Base-by-base conservation (phyloP, 2,113 vertebrate genomes). In the Sturnus vulgaris region DNA sequence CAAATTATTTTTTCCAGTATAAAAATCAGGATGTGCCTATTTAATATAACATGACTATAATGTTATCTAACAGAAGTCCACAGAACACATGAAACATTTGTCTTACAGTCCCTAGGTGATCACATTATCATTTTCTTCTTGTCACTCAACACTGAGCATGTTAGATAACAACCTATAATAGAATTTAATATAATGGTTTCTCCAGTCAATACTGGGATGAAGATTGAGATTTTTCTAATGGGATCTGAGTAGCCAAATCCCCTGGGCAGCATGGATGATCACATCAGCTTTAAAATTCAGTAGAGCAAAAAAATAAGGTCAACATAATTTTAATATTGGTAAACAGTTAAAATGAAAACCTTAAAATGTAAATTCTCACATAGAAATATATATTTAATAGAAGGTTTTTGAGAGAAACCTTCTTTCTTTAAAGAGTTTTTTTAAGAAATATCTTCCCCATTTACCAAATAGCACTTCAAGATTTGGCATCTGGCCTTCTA, bases 101-200 rank as follows among this genome's bases (percentile, higher is more conserved):
- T 95, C 73, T 85, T 87, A 42, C 42, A 89, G 47, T 94, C 89
- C 65, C 75, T 65, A 86, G 84, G 70, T 91, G 75, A 80, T 37
- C 55, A 73, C 39, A 72, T 79, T 90, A 87, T 80, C n/a, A 77
- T 95, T 95, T 95, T 73, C 81, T 80, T 91, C 84, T 90, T 92
- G 70, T 91, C 94, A 91, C 37, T 95, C 91, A 87, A 72, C 66
- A 73, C 42, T 59, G 63, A 90, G 50, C 55, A 88, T 28, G 50
- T 71, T 77, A 91, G 77, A 90, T 88, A 92, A 77, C 65, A 94
- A 91, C 49, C 47, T 73, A 63, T 65, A 84, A 94, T 8, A 91
- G 66, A 93, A 85, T 47, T 90, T 55, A 80, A 87, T 87, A 93
- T 53, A 95, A 92, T 86, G 68, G 28, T 15, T 77, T 77, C 66